Evolutionary conservation across 2,797 vertebrate genomes (phyloP), one percentile per base, ranked within the genome.

Genomic region (Caiman crocodilus): DNA sequence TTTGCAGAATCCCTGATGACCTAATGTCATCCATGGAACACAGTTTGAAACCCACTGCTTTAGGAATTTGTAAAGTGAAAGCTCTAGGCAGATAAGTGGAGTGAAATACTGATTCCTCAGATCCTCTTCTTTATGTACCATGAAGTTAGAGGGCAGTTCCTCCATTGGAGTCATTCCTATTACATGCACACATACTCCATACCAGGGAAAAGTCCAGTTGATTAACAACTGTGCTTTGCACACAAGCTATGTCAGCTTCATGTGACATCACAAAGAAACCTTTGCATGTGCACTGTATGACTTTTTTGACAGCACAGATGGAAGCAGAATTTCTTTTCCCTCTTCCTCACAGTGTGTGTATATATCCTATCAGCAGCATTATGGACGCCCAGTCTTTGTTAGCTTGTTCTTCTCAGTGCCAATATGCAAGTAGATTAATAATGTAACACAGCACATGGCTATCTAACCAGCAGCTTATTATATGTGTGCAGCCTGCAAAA

Each of bases 161-260:
- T 5, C 65, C 3, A 3, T 50, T 6, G 6, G 0, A 8, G 76
- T 16, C 25, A 20, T 76, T 50, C 42, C 3, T 2, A n/a, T 3
- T 9, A 1, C 0, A 0, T 16, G 18, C 11, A 12, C 64, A 63
- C 57, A 13, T 74, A 4, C 0, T 1, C 4, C 4, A 78, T 50
- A 67, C 20, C 42, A 35, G 11, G 28, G 2, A n/a, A 32, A 60
- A 73, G 35, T 10, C 0, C 4, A 79, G 50, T 35, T 55, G 35
- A 30, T 28, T 65, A 14, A 3, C 5, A 74, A 57, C 35, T 11
- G 20, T 57, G 35, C 63, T 82, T 32, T 14, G 59, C 0, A 0
- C 4, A 2, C 12, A 42, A n/a, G 25, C 21, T 64, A 21, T 1
- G 59, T 13, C 21, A 56, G 65, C 13, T 58, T 15, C 8, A 4